Evolutionary conservation across 2,113 vertebrate genomes (phyloP).

Genomic region (Muscicapa adusta): DNA sequence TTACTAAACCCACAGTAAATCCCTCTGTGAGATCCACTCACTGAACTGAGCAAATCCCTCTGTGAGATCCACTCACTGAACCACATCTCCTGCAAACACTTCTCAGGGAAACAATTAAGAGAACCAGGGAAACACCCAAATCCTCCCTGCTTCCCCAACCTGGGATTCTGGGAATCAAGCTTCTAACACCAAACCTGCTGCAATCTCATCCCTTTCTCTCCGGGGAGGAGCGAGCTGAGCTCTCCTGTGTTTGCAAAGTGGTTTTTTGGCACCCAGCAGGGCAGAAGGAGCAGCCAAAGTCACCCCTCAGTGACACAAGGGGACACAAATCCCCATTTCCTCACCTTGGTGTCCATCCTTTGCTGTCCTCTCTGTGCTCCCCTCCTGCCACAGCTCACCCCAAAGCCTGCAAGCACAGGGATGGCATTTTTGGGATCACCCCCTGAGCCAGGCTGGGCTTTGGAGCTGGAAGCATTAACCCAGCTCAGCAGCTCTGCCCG

Average conservation of each 20-base stretch:
- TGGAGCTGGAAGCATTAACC: background rate
- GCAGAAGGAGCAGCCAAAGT: background rate
- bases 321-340: background rate
- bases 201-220: rapidly evolving
- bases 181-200: background rate
- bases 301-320: rapidly evolving
- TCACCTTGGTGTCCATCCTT: rapidly evolving
- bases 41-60: too few relatives aligned
- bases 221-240: background rate
- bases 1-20: too few relatives aligned
- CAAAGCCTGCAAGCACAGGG: background rate
- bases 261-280: background rate
- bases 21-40: too few relatives aligned
- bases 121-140: background rate
- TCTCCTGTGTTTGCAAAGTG: background rate
- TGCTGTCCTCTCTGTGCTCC: rapidly evolving
- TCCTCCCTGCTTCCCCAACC: background rate
- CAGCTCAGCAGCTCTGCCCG: background rate
- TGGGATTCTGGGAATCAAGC: rapidly evolving
- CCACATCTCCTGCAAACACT: too few relatives aligned
- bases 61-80: rapidly evolving
- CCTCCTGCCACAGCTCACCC: background rate
- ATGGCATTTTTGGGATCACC: background rate
- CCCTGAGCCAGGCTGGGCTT: background rate
- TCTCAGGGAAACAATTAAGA: background rate